phyloP scores from a whole-genome alignment of 1,140 invertebrate species.

The Archegozetes longisetosus region DNA sequence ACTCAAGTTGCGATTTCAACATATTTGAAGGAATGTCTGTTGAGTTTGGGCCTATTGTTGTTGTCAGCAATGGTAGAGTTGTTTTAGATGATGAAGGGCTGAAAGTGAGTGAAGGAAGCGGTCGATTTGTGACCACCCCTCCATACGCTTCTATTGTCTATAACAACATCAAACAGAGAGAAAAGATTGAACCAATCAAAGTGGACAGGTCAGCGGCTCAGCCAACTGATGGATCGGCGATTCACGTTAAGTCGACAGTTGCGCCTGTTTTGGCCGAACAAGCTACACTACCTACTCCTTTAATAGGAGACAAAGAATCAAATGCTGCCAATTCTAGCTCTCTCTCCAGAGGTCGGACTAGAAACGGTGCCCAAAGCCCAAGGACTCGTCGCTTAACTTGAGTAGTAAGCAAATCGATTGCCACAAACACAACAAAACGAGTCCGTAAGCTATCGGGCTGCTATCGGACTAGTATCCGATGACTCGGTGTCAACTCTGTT shows the following conservation, averaged over 20 bases:
- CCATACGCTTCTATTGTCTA: slow-evolving; percentile 47
- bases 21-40: slow-evolving; percentile 69
- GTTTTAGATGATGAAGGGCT: slow-evolving; percentile 71
- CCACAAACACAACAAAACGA: too few species aligned
- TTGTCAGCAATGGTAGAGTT: slow-evolving; percentile 74
- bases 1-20: slow-evolving; percentile 87
- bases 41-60: slow-evolving; percentile 33
- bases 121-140: slow-evolving; percentile 50
- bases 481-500: too few species aligned
- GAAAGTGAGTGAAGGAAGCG: slow-evolving; percentile 66
- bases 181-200: slow-evolving; percentile 24
- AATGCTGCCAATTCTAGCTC: slow-evolving; percentile 9
- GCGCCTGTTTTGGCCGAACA: too few species aligned
- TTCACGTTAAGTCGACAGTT: background rate
- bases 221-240: background rate
- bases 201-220: slow-evolving; percentile 15
- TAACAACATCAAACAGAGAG: slow-evolving; percentile 40
- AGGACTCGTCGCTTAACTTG: slow-evolving; percentile 85
- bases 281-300: background rate
- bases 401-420: slow-evolving; percentile 51
- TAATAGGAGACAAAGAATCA: slow-evolving; percentile 11
- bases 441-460: too few species aligned
- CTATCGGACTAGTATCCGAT: too few species aligned
- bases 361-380: slow-evolving; percentile 59
- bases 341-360: slow-evolving; percentile 31